phyloP scores from a whole-genome alignment of 30 jellyfish, hydroid and myxozoan genomes.

The Nemopilema nomurai region DNA sequence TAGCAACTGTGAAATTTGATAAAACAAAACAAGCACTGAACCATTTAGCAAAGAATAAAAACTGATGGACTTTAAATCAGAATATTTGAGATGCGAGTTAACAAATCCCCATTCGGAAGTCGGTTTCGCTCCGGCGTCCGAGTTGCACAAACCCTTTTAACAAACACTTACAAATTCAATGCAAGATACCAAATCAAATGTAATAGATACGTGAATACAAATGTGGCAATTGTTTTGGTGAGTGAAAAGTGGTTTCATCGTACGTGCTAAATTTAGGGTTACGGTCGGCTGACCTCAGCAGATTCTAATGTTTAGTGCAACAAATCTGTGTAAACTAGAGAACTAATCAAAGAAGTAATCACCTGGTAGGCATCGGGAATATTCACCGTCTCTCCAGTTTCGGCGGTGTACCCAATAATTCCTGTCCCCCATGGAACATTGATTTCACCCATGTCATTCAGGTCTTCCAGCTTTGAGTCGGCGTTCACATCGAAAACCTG shows the following conservation, averaged over 20 bases:
- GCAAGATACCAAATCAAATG: not conserved
- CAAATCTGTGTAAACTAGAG: not conserved
- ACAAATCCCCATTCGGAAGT: not conserved
- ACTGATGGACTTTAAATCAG: not conserved
- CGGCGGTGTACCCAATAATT: constrained; percentile 90
- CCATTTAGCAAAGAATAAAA: not conserved
- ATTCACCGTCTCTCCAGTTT: constrained; percentile 88
- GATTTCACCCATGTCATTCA: constrained; percentile 72
- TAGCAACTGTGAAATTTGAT: not conserved
- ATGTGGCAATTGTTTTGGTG: not conserved
- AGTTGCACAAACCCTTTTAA: no score
- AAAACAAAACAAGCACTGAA: not conserved
- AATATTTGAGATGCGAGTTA: not conserved
- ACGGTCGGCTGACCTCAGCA: not conserved
- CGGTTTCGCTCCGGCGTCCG: not conserved
- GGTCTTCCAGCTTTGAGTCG: constrained; percentile 89
- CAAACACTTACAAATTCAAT: no score
- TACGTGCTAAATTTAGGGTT: not conserved
- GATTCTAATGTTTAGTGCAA: not conserved
- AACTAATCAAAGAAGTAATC: not conserved
- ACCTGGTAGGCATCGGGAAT: constrained; percentile 96
- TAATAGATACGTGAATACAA: not conserved
- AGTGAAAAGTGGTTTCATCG: not conserved
- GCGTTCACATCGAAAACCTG: constrained; percentile 97
- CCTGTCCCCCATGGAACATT: constrained; percentile 96